A percentile compares a stretch with the other conserved stretches of the same genome.
These are phyloP conservation scores for Aphis gossypii DNA, from an alignment of 1,140 invertebrate species.

Conservation along the genomic window DNA sequence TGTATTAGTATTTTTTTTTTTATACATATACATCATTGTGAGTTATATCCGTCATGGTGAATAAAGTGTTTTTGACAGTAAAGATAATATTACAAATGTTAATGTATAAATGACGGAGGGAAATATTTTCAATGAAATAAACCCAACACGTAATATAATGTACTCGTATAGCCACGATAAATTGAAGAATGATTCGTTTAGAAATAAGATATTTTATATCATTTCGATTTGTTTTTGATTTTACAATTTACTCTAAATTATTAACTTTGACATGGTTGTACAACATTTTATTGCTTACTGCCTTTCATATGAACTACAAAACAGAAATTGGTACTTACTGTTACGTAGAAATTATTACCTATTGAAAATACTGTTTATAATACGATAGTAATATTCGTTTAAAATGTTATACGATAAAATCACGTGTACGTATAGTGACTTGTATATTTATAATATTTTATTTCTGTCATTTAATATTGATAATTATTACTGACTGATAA, in stretches of 20 bases:
- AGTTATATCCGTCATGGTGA: slow-evolving; percentile 10
- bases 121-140: not conserved
- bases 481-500: not conserved
- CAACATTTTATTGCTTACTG: not conserved
- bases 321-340: not conserved
- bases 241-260: not conserved
- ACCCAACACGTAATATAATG: not conserved
- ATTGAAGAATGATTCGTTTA: not conserved
- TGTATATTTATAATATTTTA: not conserved
- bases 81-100: not conserved
- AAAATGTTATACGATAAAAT: too few species aligned
- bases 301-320: not conserved
- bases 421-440: too few species aligned
- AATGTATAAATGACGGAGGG: not conserved
- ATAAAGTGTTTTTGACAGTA: slow-evolving; percentile 17
- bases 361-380: not conserved
- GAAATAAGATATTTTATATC: not conserved
- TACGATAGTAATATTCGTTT: too few species aligned
- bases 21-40: not conserved
- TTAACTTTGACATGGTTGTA: not conserved
- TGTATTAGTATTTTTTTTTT: not conserved
- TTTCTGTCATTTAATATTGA: not conserved
- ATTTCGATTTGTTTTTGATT: not conserved
- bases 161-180: not conserved
- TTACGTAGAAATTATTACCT: not conserved